These are phyloP conservation scores for Syngnathus scovelli DNA, from an alignment of 2,113 vertebrate genomes.

Conservation along the genomic window DNA sequence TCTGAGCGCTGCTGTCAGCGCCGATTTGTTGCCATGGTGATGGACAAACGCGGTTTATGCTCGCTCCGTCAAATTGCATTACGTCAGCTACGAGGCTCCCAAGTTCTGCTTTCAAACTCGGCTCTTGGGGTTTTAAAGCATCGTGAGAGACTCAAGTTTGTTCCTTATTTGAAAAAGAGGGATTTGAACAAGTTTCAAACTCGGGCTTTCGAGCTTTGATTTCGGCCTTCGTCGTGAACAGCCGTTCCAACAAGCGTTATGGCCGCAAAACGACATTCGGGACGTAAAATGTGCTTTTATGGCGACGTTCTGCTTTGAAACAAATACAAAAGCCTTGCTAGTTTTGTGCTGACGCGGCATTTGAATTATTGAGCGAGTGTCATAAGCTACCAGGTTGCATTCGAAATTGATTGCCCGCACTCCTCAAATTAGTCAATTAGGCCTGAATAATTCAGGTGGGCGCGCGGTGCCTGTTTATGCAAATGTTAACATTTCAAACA, in stretches of 20 bases:
- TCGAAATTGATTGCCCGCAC: constrained; percentile 61
- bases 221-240: background rate
- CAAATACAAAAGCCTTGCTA: background rate
- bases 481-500: constrained; percentile 62
- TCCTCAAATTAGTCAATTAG: constrained; percentile 69
- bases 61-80: background rate
- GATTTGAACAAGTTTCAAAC: background rate
- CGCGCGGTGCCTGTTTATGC: constrained; percentile 58
- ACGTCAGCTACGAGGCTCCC: background rate
- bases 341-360: background rate
- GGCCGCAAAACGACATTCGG: background rate
- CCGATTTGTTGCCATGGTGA: constrained; percentile 49
- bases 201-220: background rate
- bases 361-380: constrained; percentile 66
- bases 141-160: no score
- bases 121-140: no score
- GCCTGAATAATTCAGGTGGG: constrained; percentile 62
- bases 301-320: background rate
- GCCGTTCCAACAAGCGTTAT: background rate
- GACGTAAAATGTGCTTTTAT: background rate
- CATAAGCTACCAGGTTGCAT: constrained; percentile 63
- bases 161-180: background rate
- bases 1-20: constrained; percentile 20
- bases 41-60: constrained; percentile 35
- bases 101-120: background rate